Evolutionary conservation across 2,113 vertebrate species (phyloP), one percentile per base, ranked within the genome.

Genomic region (Suricata suricatta): DNA sequence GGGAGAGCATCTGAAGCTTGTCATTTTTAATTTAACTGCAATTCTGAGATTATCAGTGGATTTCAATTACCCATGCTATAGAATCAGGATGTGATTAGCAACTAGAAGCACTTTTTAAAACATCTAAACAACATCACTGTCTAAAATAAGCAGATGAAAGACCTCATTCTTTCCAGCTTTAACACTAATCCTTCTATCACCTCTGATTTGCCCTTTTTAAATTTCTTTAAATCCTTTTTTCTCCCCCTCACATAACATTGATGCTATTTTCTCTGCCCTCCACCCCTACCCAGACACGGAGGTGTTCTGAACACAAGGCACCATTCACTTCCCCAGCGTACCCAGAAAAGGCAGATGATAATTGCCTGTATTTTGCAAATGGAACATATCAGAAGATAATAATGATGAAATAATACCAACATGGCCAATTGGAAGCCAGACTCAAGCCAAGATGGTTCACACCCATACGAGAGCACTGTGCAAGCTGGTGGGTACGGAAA

Each of bases 61-160:
- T 94, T 92, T 80, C 47, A 83, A 50, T 77, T 68, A 50, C 25
- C 25, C 63, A 57, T 38, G 63, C 60, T 79, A 54, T 11, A 68
- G 29, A 89, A 83, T n/a, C 80, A 74, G 17, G 72, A 38, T 5
- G 64, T 21, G 35, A 54, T 88, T 85, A 41, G 77, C 76, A 82
- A 71, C 10, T 33, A 17, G 85, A 88, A 60, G 16, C 17, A 63
- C 23, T 66, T 90, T 71, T 77, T 64, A 7, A 5, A 35, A 80
- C 19, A 60, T 63, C 27, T 79, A 82, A 92, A 88, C 33, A 68
- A 72, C 27, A 64, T 84, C 93, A 41, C 6, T 27, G 63, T 66
- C 44, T 21, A 94, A 93, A 63, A 84, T 27, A 91, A 88, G 52
- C 17, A 71, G 66, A 52, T 7, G 8, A 72, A 84, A 88, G 38